A percentile compares a stretch with the other conserved stretches of the same genome.
phyloP scores from a whole-genome alignment of 1,140 invertebrate genomes.

The Pemphigus obesinymphae region DNA sequence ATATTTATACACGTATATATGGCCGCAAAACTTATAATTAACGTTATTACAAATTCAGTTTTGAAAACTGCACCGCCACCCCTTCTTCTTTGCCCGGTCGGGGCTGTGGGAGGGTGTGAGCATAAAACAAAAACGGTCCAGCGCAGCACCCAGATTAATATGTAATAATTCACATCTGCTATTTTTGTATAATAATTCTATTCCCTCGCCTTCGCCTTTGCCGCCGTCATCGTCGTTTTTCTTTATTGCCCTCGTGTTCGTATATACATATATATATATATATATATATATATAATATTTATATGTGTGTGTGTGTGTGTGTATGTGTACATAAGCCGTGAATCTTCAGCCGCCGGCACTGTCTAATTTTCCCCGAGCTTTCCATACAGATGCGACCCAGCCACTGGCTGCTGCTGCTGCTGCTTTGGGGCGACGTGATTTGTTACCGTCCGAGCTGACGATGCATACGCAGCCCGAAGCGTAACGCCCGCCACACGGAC shows the following conservation, averaged over 20 bases:
- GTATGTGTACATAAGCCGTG: slow-evolving; percentile 8
- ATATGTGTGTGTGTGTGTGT: neutral
- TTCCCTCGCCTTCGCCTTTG: slow-evolving; percentile 55
- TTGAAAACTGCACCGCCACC: slow-evolving; percentile 10
- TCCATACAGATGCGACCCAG: slow-evolving; percentile 36
- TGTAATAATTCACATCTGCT: slow-evolving; percentile 44
- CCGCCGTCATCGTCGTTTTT: slow-evolving; percentile 47
- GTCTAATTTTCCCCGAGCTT: slow-evolving; percentile 38
- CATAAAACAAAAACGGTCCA: slow-evolving; percentile 37
- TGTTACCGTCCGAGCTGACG: slow-evolving; percentile 39
- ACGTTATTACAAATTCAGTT: slow-evolving; percentile 44
- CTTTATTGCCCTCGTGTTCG: slow-evolving; percentile 21
- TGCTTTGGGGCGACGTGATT: neutral
- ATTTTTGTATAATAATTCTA: slow-evolving; percentile 43
- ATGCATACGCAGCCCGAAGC: neutral
- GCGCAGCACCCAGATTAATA: slow-evolving; percentile 43
- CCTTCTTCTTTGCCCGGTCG: neutral
- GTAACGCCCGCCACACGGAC: neutral
- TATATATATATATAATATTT: neutral
- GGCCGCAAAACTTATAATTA: slow-evolving; percentile 43
- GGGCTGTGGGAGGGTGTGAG: neutral
- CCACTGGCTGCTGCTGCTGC: neutral
- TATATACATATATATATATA: neutral
- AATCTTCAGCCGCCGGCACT: slow-evolving; percentile 21
- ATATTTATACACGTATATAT: neutral